phyloP scores from a whole-genome alignment of 2,797 vertebrate species.

The Sandelia bainsii region DNA sequence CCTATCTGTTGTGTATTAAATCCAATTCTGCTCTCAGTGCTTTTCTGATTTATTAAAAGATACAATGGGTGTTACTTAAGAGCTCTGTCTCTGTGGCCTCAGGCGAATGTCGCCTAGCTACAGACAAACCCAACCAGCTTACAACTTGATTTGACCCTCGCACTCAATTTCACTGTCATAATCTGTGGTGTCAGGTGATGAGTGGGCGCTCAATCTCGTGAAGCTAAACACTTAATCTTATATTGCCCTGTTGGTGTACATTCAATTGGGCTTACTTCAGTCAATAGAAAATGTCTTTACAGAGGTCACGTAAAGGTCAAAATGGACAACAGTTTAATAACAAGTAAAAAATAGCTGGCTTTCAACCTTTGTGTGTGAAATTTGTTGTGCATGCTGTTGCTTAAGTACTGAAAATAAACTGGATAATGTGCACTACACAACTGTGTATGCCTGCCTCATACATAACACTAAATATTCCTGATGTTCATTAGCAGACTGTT shows the following conservation, averaged over 20 bases:
- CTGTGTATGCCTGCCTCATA: not conserved
- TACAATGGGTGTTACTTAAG: constrained; percentile 42
- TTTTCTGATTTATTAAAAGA: constrained; percentile 61
- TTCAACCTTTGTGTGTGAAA: not conserved
- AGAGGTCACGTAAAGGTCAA: constrained; percentile 42
- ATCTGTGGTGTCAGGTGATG: constrained; percentile 70
- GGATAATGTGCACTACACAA: not conserved
- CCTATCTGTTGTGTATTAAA: constrained; percentile 14
- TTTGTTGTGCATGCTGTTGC: not conserved
- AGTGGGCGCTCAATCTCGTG: constrained; percentile 54
- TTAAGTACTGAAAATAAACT: not conserved
- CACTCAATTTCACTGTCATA: constrained; percentile 64
- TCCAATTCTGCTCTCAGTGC: constrained; percentile 32
- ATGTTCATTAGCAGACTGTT: not conserved
- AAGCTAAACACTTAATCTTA: constrained; percentile 38
- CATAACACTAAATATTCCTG: not conserved
- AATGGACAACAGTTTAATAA: not conserved
- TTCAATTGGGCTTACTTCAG: constrained; percentile 7
- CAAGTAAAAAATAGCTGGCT: not conserved
- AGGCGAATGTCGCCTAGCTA: constrained; percentile 23
- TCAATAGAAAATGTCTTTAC: not conserved
- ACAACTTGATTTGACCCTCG: constrained; percentile 63
- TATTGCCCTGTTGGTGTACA: not conserved
- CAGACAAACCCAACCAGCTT: constrained; percentile 42
- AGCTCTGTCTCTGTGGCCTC: constrained; percentile 38